Conservation (phyloP, 2,797 vertebrate genomes). For the Psittacula derbiana region DNA sequence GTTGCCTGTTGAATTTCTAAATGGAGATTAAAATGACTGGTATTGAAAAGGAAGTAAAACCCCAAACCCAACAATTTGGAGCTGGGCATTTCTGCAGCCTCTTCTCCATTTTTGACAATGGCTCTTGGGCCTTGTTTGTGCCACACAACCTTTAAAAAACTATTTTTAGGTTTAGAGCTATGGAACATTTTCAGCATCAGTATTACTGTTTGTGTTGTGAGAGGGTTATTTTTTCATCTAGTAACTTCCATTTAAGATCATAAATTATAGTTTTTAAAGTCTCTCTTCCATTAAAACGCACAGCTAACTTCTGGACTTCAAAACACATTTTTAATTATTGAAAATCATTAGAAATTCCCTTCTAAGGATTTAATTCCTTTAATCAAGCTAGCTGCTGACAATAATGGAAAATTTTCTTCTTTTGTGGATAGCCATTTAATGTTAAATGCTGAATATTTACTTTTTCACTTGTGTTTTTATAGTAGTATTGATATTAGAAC, state of each 20-base stretch:
- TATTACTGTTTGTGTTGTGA: neutral
- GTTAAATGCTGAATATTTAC: neutral
- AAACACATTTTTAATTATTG: neutral
- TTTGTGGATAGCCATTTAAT: neutral
- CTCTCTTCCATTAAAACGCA: neutral
- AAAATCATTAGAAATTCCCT: neutral
- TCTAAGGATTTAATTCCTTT: neutral
- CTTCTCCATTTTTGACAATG: neutral
- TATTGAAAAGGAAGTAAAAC: neutral
- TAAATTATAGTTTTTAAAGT: constrained; percentile 1
- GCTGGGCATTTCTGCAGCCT: neutral
- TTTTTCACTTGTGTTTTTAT: neutral
- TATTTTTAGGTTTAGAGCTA: neutral
- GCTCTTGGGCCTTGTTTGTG: neutral
- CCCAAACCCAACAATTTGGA: neutral
- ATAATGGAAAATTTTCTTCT: neutral
- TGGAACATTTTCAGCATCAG: neutral
- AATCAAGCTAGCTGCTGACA: neutral
- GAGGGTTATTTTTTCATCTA: constrained; percentile 7
- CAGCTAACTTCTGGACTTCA: neutral
- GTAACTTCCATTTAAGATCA: neutral
- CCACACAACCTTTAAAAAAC: neutral
- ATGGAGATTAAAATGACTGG: neutral
- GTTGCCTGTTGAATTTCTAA: neutral
- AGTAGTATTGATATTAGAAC: neutral